phyloP scores from a whole-genome alignment of 2,888 invertebrate genomes.

The Dioctria linearis region DNA sequence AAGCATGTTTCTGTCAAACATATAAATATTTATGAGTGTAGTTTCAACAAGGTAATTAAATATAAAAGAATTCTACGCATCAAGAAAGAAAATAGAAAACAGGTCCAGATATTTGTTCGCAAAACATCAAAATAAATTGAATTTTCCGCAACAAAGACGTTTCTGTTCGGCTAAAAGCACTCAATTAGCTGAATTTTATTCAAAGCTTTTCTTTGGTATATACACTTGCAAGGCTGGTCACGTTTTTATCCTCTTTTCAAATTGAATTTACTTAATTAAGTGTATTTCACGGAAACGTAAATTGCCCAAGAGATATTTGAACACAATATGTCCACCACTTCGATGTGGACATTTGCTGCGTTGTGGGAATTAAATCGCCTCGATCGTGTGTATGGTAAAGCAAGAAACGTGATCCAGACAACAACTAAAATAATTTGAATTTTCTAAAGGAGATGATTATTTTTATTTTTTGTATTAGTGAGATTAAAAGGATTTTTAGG shows the following conservation, averaged over 20 bases:
- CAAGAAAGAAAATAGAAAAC: not conserved
- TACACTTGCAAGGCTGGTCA: constrained; percentile 24
- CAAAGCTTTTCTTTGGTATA: not conserved
- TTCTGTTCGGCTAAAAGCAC: constrained; percentile 4
- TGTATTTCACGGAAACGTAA: not conserved
- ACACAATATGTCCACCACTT: not conserved
- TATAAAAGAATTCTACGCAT: not conserved
- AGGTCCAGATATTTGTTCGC: not conserved
- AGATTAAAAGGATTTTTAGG: no score
- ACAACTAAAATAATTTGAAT: no score
- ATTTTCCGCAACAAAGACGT: not conserved
- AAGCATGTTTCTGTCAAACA: no score
- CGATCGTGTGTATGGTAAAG: no score
- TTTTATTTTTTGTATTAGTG: no score
- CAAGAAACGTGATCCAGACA: no score
- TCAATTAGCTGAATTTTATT: constrained; percentile 36
- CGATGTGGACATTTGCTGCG: not conserved
- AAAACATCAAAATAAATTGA: constrained; percentile 9
- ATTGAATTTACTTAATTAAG: constrained; percentile 48
- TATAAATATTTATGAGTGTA: no score
- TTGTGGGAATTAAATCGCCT: no score
- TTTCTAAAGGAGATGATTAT: no score
- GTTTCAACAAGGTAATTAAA: no score
- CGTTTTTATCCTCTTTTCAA: constrained; percentile 45
- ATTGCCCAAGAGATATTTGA: not conserved